phyloP scores from a whole-genome alignment of 2,888 invertebrate genomes.

The Rutpela maculata region DNA sequence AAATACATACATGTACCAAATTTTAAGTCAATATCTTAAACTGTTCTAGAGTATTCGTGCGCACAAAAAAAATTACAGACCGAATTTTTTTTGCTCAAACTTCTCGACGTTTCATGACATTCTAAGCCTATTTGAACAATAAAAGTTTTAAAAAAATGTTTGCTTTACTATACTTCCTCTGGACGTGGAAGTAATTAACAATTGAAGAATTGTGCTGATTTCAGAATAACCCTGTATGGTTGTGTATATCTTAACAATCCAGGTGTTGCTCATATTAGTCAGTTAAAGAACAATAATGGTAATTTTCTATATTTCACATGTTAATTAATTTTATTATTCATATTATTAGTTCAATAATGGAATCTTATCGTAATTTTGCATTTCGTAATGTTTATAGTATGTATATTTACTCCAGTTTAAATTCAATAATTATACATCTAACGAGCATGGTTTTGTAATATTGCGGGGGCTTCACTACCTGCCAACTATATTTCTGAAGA shows the following conservation, averaged over 20 bases:
- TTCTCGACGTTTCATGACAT: too few relatives aligned
- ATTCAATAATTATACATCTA: not conserved
- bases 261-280: not conserved
- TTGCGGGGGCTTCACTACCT: not conserved
- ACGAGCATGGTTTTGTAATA: not conserved
- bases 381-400: constrained; percentile 1
- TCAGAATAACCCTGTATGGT: too few relatives aligned
- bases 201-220: too few relatives aligned
- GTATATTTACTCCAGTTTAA: constrained; percentile 1
- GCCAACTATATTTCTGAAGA: constrained; percentile 1
- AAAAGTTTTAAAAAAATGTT: too few relatives aligned
- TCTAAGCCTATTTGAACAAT: too few relatives aligned
- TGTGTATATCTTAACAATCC: not conserved
- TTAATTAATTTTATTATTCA: not conserved
- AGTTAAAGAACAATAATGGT: not conserved
- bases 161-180: too few relatives aligned
- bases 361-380: not conserved
- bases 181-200: too few relatives aligned
- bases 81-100: too few relatives aligned
- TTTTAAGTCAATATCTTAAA: too few relatives aligned
- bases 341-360: not conserved
- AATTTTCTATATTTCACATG: constrained; percentile 1
- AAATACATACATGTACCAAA: too few relatives aligned
- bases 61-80: too few relatives aligned
- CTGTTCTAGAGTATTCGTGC: too few relatives aligned